Base-by-base conservation (phyloP, 2,113 vertebrate genomes). In the Siniperca knerii region DNA sequence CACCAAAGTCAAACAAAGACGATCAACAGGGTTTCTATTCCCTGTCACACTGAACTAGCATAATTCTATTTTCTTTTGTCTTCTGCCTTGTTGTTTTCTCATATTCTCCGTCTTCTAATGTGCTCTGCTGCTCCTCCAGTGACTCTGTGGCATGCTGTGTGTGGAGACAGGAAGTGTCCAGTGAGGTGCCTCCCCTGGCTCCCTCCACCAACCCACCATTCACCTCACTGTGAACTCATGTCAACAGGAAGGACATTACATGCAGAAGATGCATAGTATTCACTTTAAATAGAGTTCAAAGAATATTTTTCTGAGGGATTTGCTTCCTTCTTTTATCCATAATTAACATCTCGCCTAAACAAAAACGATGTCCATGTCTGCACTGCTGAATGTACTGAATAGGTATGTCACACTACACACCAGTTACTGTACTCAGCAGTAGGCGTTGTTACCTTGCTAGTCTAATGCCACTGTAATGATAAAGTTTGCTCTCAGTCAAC, bases 31-130 rank as follows among this genome's bases (percentile, higher is more conserved):
- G 77, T 50, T 79, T 71, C 42, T 40, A 21, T 67, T 79, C 76
- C 44, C 60, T 42, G 21, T 85, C 75, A 52, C 42, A 25, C 57
- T 18, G 4, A 13, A 88, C 82, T 90, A 87, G 68, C 72, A 87
- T 92, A 87, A 66, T 73, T 33, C 13, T 87, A 44, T 91, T 89
- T 82, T 82, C 80, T 84, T 29, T 85, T 88, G 79, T 77, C 75
- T 60, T 79, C 23, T 23, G 54, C 77, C 60, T 18, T 70, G 9
- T 86, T 83, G 55, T 85, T 83, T 87, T 81, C 46, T 81, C 73
- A 77, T 79, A 64, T 79, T 79, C 37, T 75, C 55, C 65, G 29
- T 81, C 67, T 86, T 84, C 62, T 75, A 66, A 64, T 83, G 84
- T 62, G 46, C 54, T 67, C 68, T 20, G 50, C 42, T 8, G 10